Evolutionary conservation across 64 coral and sea anemone species (phyloP).

Genomic region (Stylophora pistillata): DNA sequence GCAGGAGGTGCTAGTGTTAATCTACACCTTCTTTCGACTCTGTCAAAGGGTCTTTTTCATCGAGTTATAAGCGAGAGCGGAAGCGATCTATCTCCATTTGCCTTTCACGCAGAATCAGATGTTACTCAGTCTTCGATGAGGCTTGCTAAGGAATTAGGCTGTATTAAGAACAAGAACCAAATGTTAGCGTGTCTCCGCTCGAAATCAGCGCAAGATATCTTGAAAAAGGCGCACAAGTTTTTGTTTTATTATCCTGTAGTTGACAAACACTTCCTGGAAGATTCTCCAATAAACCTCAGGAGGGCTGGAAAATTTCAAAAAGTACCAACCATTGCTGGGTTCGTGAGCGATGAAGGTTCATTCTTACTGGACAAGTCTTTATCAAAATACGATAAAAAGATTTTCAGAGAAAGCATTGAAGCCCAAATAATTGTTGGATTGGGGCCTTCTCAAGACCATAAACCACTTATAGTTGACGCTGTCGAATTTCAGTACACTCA

Average conservation of each 20-base stretch:
- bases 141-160: conserved; percentile 41
- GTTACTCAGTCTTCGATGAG: conserved; percentile 38
- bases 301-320: conserved; percentile 69
- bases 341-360: conserved; percentile 76
- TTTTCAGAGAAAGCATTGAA: conserved; percentile 38
- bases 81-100: conserved; percentile 79
- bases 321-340: conserved; percentile 70
- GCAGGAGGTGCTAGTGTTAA: conserved; percentile 74
- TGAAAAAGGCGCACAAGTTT: neutral
- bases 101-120: conserved; percentile 22
- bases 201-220: conserved; percentile 19
- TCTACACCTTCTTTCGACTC: conserved; percentile 69
- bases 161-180: neutral
- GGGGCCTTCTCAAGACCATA: neutral
- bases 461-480: conserved; percentile 35
- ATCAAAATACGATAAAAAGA: neutral
- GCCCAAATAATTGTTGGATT: neutral
- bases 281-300: conserved; percentile 73
- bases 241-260: conserved; percentile 45
- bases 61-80: conserved; percentile 78
- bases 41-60: conserved; percentile 75
- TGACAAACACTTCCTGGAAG: conserved; percentile 59
- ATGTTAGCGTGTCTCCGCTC: conserved; percentile 67
- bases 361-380: neutral
- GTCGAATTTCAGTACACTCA: conserved; percentile 73